Evolutionary conservation across 2,797 vertebrate genomes (phyloP), one percentile per base, ranked within the genome.

Genomic region (Sebastiscus albofasciatus): DNA sequence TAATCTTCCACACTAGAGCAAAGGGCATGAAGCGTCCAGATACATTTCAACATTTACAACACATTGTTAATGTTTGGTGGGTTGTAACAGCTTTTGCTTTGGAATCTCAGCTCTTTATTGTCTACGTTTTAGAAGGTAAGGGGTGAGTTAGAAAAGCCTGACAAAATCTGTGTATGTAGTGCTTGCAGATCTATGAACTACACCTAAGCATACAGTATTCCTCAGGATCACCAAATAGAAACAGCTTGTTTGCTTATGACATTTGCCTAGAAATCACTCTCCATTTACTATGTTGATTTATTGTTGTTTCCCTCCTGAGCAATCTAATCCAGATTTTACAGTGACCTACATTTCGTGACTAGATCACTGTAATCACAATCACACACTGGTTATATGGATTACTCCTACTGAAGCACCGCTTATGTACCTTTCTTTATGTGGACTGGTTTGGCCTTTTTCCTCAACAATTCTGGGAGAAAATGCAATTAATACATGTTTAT

Each of bases 401-500:
- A 8, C 9, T 27, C 24, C 54, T 33, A 26, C 60, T 49, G 33
- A 74, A 56, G 12, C 66, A 46, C 39, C 16, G 68, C 42, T 76
- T 20, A 49, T 67, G 64, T 85, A 85, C 84, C 76, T 87, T 85
- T 87, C 78, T 79, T 75, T 18, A 73, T 60, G 56, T 22, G 65
- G 58, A 83, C 60, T 24, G 66, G 64, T 82, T 74, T 71, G 39
- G 20, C 5, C 67, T 75, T 84, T 86, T 77, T 22, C 29, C 29
- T 91, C 68, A 84, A 58, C 20, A 74, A 27, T 16, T 34, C 80
- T 73, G 76, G 13, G 22, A 79, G 36, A 42, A 75, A 81, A 77
- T 52, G 22, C 29, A 71, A 13, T 73, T 27, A 14, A 74, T 62
- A 20, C 10, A 58, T 14, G 5, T 61, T 31, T 11, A 56, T 59